Percentiles rank a stretch among this genome's conserved stretches.
phyloP scores from a whole-genome alignment of 2,888 invertebrate genomes.

The Bombyx huttoni region DNA sequence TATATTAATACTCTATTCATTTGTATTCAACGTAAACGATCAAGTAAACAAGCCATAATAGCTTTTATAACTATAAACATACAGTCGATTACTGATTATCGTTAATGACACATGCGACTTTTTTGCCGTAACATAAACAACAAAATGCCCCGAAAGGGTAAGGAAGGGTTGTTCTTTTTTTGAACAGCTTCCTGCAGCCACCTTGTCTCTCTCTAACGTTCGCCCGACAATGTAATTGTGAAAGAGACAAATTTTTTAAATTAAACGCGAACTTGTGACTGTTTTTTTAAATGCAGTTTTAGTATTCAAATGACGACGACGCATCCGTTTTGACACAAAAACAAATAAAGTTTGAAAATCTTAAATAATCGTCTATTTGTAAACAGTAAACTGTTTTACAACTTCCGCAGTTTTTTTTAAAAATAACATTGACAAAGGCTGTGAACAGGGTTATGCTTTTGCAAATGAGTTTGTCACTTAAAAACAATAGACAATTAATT shows the following conservation, averaged over 20 bases:
- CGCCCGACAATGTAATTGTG: conserved; percentile 15
- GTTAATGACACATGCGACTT: conserved; percentile 26
- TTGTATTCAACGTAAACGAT: conserved; percentile 9
- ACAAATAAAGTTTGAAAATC: conserved; percentile 41
- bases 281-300: conserved; percentile 48
- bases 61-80: conserved; percentile 13
- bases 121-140: conserved; percentile 42
- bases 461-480: neutral
- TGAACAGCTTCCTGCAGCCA: conserved; percentile 60
- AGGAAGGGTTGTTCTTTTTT: conserved; percentile 70
- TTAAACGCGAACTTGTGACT: conserved; percentile 16
- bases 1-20: conserved; percentile 34
- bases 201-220: conserved; percentile 28
- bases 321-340: conserved; percentile 67
- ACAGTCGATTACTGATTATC: conserved; percentile 24
- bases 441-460: neutral
- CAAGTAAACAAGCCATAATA: neutral
- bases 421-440: neutral
- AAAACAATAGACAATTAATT: neutral
- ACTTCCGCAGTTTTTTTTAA: conserved; percentile 30
- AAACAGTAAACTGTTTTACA: conserved; percentile 55
- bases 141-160: conserved; percentile 59
- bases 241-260: conserved; percentile 31
- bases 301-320: conserved; percentile 64
- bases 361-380: conserved; percentile 34